These are phyloP conservation scores for Prionailurus viverrinus DNA, from an alignment of 2,113 vertebrate genomes.

Conservation along the genomic window DNA sequence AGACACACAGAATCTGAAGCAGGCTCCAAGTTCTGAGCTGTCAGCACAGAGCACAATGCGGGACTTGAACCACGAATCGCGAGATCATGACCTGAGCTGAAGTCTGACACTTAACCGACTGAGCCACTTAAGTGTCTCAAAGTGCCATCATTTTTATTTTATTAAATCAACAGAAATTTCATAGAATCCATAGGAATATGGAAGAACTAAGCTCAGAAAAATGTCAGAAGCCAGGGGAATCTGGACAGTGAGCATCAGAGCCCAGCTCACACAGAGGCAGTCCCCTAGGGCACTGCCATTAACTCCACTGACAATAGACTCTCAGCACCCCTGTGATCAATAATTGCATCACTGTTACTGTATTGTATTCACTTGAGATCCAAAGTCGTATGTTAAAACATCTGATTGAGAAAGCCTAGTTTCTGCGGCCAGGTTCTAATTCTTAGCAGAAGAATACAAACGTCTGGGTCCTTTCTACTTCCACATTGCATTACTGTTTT, in stretches of 20 bases:
- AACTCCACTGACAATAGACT: not conserved
- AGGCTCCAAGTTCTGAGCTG: too few relatives aligned
- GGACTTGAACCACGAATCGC: too few relatives aligned
- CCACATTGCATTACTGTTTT: not conserved
- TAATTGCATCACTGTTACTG: not conserved
- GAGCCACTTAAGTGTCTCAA: too few relatives aligned
- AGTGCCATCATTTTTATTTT: not conserved
- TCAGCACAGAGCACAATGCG: too few relatives aligned
- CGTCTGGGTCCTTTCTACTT: not conserved
- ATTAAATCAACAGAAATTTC: not conserved
- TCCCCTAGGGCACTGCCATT: not conserved
- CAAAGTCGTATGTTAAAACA: not conserved
- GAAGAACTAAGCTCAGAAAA: not conserved
- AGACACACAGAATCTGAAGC: too few relatives aligned
- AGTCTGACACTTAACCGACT: too few relatives aligned
- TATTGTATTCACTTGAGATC: not conserved
- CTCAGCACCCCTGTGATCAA: rapidly evolving
- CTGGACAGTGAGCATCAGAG: not conserved
- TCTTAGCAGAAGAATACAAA: not conserved
- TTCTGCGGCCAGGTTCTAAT: not conserved
- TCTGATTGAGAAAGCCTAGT: not conserved
- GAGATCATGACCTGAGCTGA: too few relatives aligned
- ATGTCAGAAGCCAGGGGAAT: not conserved
- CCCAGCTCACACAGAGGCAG: rapidly evolving
- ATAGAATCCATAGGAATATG: not conserved